phyloP scores from a whole-genome alignment of 2,888 invertebrate genomes.

The Dasysyrphus albostriatus region DNA sequence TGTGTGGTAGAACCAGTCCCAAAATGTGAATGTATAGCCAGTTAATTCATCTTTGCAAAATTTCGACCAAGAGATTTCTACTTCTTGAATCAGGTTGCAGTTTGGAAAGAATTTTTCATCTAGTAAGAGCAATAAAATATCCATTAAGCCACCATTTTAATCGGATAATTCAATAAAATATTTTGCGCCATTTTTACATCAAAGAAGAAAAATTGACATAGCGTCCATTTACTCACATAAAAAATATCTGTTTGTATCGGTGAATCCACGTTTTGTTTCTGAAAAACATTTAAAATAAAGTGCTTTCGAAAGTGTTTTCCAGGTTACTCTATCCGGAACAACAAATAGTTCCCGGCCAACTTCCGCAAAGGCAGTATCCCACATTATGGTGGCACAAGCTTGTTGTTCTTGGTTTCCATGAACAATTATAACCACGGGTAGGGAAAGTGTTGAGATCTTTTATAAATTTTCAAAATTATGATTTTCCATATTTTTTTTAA shows the following conservation, averaged over 20 bases:
- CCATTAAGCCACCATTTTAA: too few relatives aligned
- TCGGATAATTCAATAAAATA: not conserved
- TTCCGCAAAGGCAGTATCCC: slow-evolving; percentile 99
- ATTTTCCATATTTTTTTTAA: slow-evolving; percentile 79
- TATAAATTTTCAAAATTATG: not conserved
- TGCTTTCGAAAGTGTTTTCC: slow-evolving; percentile 95
- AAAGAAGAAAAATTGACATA: too few relatives aligned
- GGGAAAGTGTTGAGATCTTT: slow-evolving; percentile 96
- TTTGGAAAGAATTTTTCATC: slow-evolving; percentile 83
- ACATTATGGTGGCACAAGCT: slow-evolving; percentile 99
- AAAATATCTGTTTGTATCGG: slow-evolving; percentile 94
- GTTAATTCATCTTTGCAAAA: slow-evolving; percentile 96
- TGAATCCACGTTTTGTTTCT: slow-evolving; percentile 93
- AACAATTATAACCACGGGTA: slow-evolving; percentile 99
- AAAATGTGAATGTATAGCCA: slow-evolving; percentile 97
- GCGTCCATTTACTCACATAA: slow-evolving; percentile 90
- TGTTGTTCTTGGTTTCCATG: slow-evolving; percentile 99
- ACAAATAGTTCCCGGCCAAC: slow-evolving; percentile 95
- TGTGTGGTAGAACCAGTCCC: slow-evolving; percentile 99
- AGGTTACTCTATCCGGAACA: slow-evolving; percentile 94
- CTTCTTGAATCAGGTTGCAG: slow-evolving; percentile 78
- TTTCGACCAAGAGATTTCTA: slow-evolving; percentile 92
- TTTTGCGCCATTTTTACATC: too few relatives aligned
- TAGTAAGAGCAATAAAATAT: slow-evolving; percentile 49
- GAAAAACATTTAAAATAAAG: slow-evolving; percentile 95